A percentile compares a stretch with the other conserved stretches of the same genome.
Conservation (phyloP, 2,888 invertebrate genomes). For the Trachelus troglodyta region DNA sequence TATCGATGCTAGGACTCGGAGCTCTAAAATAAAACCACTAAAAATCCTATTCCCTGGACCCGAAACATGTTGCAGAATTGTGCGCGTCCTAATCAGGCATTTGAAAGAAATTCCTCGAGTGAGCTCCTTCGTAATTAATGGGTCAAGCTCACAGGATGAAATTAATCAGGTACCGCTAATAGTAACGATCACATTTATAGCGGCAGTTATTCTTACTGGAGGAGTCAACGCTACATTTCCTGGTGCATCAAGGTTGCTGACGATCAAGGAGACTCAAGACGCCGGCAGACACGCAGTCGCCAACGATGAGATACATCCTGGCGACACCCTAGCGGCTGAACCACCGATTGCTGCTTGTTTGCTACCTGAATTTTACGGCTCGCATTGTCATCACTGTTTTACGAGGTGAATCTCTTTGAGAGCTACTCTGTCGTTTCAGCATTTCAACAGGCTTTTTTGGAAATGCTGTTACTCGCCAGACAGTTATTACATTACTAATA, state of each 20-base stretch:
- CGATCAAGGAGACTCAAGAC: slow-evolving; percentile 71
- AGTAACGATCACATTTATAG: not conserved
- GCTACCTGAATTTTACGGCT: slow-evolving; percentile 78
- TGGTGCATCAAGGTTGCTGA: slow-evolving; percentile 72
- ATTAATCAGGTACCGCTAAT: not conserved
- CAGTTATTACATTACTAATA: not conserved
- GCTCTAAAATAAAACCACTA: not conserved
- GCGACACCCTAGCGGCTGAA: slow-evolving; percentile 80
- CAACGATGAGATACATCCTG: slow-evolving; percentile 72
- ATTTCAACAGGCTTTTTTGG: not conserved
- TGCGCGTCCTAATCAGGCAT: not conserved
- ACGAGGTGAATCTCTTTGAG: slow-evolving; percentile 69
- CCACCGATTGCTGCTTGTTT: slow-evolving; percentile 80
- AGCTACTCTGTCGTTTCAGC: no score
- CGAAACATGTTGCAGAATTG: not conserved
- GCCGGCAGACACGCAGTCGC: slow-evolving; percentile 81
- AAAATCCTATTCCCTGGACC: not conserved
- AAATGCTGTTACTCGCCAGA: not conserved
- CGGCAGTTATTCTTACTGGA: slow-evolving; percentile 51
- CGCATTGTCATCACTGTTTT: slow-evolving; percentile 86
- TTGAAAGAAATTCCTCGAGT: not conserved
- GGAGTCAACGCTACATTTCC: slow-evolving; percentile 70
- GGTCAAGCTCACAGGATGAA: not conserved
- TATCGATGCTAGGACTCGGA: not conserved
- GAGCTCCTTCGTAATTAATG: not conserved